Evolutionary conservation across 2,113 vertebrate genomes (phyloP).

Genomic region (Elachura formosa): DNA sequence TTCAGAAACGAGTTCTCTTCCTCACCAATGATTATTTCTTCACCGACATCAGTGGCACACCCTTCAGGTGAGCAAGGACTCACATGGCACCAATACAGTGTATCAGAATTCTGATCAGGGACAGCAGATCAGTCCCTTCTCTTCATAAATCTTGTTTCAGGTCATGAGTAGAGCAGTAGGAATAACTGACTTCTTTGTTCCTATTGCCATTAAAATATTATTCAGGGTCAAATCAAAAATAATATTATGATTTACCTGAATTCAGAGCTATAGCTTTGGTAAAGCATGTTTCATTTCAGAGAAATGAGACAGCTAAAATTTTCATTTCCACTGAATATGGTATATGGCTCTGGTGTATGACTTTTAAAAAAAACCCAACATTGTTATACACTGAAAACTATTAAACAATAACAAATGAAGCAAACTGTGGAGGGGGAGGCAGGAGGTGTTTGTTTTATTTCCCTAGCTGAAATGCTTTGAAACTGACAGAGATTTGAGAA

Average conservation of each 20-base stretch:
- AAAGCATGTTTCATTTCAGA: background rate
- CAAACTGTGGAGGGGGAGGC: background rate
- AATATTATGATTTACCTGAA: background rate
- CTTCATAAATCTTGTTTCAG: background rate
- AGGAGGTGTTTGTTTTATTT: background rate
- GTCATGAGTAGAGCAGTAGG: background rate
- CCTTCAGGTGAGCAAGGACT: constrained; percentile 85
- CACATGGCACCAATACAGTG: fast-evolving
- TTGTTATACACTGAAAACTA: background rate
- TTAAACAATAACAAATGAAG: background rate
- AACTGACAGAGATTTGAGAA: background rate
- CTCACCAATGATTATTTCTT: constrained; percentile 94
- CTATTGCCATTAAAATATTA: background rate
- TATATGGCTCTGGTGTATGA: background rate
- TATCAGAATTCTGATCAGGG: background rate
- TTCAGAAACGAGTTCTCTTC: constrained; percentile 87
- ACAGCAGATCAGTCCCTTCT: background rate
- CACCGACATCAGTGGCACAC: constrained; percentile 88
- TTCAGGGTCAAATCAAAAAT: background rate
- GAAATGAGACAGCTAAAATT: background rate
- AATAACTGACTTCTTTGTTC: background rate
- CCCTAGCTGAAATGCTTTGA: background rate
- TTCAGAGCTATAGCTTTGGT: background rate
- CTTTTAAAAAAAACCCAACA: background rate
- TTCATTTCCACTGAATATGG: background rate